Conservation (phyloP, 2,888 invertebrate species). For the Craniophora ligustri region DNA sequence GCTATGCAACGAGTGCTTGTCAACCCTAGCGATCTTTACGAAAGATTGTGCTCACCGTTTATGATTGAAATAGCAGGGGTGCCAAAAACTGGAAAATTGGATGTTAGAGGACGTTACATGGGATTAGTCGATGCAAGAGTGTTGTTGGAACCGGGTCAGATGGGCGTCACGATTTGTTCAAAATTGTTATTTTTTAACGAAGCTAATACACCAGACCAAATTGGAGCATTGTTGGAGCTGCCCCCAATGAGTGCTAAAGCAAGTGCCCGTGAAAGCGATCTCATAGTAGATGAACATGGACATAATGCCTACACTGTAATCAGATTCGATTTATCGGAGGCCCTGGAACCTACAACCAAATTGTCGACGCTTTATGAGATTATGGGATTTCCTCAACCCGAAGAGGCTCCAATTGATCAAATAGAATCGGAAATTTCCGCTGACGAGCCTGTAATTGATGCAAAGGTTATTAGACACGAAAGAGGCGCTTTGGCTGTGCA, state of each 20-base stretch:
- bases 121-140: constrained; percentile 74
- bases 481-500: constrained; percentile 81
- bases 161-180: constrained; percentile 68
- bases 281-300: constrained; percentile 68
- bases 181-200: constrained; percentile 71
- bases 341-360: constrained; percentile 70
- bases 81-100: constrained; percentile 74
- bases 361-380: constrained; percentile 66
- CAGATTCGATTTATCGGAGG: constrained; percentile 75
- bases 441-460: constrained; percentile 71
- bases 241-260: constrained; percentile 77
- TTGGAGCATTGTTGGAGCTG: constrained; percentile 70
- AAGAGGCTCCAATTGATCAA: constrained; percentile 62
- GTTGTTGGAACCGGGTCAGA: constrained; percentile 74
- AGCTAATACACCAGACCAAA: constrained; percentile 61
- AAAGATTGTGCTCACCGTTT: constrained; percentile 67
- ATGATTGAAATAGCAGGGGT: constrained; percentile 81
- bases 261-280: constrained; percentile 67
- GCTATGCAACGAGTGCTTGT: constrained; percentile 78
- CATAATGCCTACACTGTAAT: constrained; percentile 72
- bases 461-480: constrained; percentile 73
- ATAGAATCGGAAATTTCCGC: constrained; percentile 60
- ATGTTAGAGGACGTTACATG: constrained; percentile 77
- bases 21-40: constrained; percentile 61
- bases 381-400: constrained; percentile 68